Evolutionary conservation across 2,797 vertebrate genomes (phyloP).

Genomic region (Apogon hyalosoma): DNA sequence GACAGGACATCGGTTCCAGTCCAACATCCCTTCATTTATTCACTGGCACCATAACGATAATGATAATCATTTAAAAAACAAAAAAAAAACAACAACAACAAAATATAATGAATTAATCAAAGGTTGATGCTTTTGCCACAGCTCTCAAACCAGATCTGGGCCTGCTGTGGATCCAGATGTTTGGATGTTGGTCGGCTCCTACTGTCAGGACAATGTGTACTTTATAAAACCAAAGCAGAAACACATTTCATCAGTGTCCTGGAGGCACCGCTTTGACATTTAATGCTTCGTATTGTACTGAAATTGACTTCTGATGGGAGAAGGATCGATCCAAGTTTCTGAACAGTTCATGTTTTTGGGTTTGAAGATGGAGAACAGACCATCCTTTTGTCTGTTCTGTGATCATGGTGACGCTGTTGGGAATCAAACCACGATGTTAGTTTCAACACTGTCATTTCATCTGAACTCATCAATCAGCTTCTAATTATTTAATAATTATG

Average conservation of each 20-base stretch:
- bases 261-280: not conserved
- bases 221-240: conserved; percentile 31
- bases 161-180: conserved; percentile 24
- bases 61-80: not conserved
- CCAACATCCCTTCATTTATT: conserved; percentile 19
- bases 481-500: too few relatives aligned
- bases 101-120: not conserved
- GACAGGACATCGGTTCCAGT: not conserved
- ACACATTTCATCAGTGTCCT: conserved; percentile 39
- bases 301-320: conserved; percentile 8
- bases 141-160: not conserved
- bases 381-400: not conserved
- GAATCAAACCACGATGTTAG: conserved; percentile 28
- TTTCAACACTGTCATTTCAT: too few relatives aligned
- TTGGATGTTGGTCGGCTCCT: conserved; percentile 26
- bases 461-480: too few relatives aligned
- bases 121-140: conserved; percentile 16
- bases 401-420: conserved; percentile 29
- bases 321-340: not conserved
- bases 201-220: conserved; percentile 43
- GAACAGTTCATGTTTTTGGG: conserved; percentile 8
- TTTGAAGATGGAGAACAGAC: not conserved
- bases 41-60: conserved; percentile 7
- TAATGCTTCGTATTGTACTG: conserved; percentile 9
- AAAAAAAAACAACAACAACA: conserved; percentile 3